Base-by-base conservation (phyloP, 2,888 invertebrate genomes). In the Fragum sueziense region DNA sequence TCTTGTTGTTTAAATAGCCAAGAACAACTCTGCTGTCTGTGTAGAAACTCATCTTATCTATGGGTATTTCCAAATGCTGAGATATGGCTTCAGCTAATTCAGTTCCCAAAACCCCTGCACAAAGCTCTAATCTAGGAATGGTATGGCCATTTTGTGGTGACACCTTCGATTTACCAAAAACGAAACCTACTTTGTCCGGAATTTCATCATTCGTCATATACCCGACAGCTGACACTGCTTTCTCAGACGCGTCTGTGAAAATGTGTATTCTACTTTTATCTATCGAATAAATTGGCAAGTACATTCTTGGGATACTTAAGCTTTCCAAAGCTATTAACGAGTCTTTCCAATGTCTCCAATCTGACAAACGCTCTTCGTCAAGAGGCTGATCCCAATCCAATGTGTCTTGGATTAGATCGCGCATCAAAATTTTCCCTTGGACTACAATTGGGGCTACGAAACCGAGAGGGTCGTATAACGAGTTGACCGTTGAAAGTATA, bases 231-330 rank as follows among this genome's bases (percentile, higher is more conserved):
- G 86, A 75, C n/a, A 86, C 85, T 11, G 86, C 87, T 31, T 70
- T 73, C 77, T 83, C 85, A 20, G 86, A 86, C 0, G 86, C 87
- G 74, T 87, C 88, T 0, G 76, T 76, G 65, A 82, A 87, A 25
- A 84, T 22, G 33, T 78, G 81, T 4, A 87, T 14, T 11, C 70
- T 69, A 33, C n/a, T n/a, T n/a, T n/a, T n/a, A n/a, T n/a, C n/a
- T n/a, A n/a, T n/a, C n/a, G n/a, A n/a, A n/a, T n/a, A n/a, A 2
- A 25, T 27, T 3, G 2, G 22, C 17, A 59, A 67, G 52, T 82
- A 86, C 11, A 47, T 68, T 14, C 82, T 76, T n/a, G 76, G 76
- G n/a, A 87, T 70, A 1, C 34, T 37, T 7, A 83, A 0, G 2
- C 70, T 20, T 57, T 79, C 57, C 1, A 84, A 59, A 20, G 22